phyloP scores from a whole-genome alignment of 1,140 invertebrate genomes.

The Drosophila kanapiae region DNA sequence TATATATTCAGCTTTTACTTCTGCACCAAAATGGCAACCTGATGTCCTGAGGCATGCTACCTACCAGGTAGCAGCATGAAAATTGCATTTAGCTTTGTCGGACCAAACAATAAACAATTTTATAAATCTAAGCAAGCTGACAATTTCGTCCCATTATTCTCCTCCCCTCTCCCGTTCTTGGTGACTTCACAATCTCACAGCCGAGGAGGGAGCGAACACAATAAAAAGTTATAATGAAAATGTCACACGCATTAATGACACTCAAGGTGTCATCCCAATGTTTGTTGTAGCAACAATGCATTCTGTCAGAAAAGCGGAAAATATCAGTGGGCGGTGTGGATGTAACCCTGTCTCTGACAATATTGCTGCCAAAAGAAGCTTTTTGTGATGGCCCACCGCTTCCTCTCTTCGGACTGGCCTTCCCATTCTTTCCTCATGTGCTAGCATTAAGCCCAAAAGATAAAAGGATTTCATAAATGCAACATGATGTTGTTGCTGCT shows the following conservation, averaged over 20 bases:
- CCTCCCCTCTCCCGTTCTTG: no score
- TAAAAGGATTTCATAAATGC: slow-evolving; percentile 82
- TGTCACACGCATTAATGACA: slow-evolving; percentile 80
- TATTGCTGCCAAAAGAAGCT: slow-evolving; percentile 79
- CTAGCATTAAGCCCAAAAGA: slow-evolving; percentile 73
- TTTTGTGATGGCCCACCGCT: slow-evolving; percentile 55
- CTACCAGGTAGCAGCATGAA: slow-evolving; percentile 44
- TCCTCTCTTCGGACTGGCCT: slow-evolving; percentile 13
- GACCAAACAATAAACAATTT: slow-evolving; percentile 41
- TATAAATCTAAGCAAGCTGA: slow-evolving; percentile 47
- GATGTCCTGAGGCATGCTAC: slow-evolving; percentile 33
- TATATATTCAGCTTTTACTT: neutral
- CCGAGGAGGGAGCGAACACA: slow-evolving; percentile 27
- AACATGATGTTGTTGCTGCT: slow-evolving; percentile 74
- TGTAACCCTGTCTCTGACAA: slow-evolving; percentile 72
- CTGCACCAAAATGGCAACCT: slow-evolving; percentile 11
- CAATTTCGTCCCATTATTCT: slow-evolving; percentile 44
- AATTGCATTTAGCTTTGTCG: slow-evolving; percentile 57
- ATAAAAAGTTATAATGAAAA: slow-evolving; percentile 78
- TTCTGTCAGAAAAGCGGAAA: slow-evolving; percentile 17
- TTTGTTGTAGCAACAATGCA: slow-evolving; percentile 53
- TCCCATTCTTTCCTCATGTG: slow-evolving; percentile 46
- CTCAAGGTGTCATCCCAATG: slow-evolving; percentile 74
- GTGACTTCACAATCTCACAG: slow-evolving; percentile 1
- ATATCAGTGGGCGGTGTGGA: neutral